Evolutionary conservation across 2,888 invertebrate species (phyloP), one percentile per base, ranked within the genome.

Genomic region (Bursaphelenchus okinawaensis): DNA sequence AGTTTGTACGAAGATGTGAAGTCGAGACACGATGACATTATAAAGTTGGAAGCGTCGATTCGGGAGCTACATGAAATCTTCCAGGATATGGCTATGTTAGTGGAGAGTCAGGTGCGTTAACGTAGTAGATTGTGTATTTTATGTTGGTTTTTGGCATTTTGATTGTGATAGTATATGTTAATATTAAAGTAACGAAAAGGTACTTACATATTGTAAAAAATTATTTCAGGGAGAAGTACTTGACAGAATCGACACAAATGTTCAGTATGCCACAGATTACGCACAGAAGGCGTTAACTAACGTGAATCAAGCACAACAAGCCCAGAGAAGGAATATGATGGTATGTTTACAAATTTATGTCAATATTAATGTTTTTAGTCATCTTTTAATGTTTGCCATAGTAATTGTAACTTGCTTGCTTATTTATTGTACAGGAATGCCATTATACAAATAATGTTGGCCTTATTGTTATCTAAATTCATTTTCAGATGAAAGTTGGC

Each of bases 41-140:
- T 72, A 12, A 55, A 57, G 20, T 61, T 75, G 28, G 75, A 75
- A 58, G 63, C 65, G 9, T 69, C 66, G 28, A 74, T 75, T 26
- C 40, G 72, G 23, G 72, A 76, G 40, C 55, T 75, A 20, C 74
- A 76, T 59, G 75, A 76, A 52, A 67, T 75, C 31, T 76, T 75
- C 40, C 71, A 71, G 60, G 75, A 75, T 55, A 61, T 75, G 66
- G 64, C 67, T 19, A 72, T 75, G 68, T 63, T 75, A 7, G 72
- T 75, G 28, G 68, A 70, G 29, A 72, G 72, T 55, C 74, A 74
- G 66, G 74, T 74, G 22, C 50, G 31, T 50, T 4, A 0, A 12
- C 19, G 3, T 22, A 3, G n/a, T 56, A 3, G 24, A 2, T 24
- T 69, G 8, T 54, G n/a, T n/a, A 0, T 19, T 40, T 22, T 16